Percentiles rank a stretch among this genome's conserved stretches.
Conservation (phyloP, 1,140 invertebrate genomes). For the Drosophila carrolli region DNA sequence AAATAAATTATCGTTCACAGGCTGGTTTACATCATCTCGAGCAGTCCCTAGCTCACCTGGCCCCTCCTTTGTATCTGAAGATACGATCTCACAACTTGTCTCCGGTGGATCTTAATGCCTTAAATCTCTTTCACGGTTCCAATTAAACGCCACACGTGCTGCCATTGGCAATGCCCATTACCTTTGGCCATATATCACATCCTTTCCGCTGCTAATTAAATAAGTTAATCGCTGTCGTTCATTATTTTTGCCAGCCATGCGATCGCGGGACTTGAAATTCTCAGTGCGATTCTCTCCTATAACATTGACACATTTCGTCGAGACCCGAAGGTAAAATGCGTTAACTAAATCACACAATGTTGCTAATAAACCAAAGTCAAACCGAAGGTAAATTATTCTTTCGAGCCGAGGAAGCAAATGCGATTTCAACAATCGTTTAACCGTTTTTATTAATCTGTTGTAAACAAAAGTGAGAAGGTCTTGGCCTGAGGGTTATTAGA, state of each 20-base stretch:
- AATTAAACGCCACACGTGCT: conserved; percentile 59
- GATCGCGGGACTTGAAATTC: conserved; percentile 16
- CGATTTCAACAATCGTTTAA: conserved; percentile 13
- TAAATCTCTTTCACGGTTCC: conserved; percentile 45
- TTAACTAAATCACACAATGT: conserved; percentile 50
- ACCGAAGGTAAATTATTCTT: conserved; percentile 44
- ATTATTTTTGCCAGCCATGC: conserved; percentile 25
- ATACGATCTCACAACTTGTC: conserved; percentile 42
- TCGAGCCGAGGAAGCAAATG: conserved; percentile 4
- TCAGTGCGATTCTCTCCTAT: conserved; percentile 20
- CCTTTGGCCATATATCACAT: conserved; percentile 36
- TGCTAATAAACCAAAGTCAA: conserved; percentile 56
- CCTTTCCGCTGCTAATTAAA: conserved; percentile 47
- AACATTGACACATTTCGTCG: conserved; percentile 42
- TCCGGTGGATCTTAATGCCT: conserved; percentile 42
- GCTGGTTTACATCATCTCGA: conserved; percentile 46
- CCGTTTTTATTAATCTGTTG: conserved; percentile 40
- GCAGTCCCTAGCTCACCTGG: conserved; percentile 5
- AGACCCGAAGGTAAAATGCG: conserved; percentile 28
- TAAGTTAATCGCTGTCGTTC: conserved; percentile 45
- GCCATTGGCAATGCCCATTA: conserved; percentile 47
- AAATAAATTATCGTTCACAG: conserved; percentile 47
- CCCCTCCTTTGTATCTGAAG: conserved; percentile 5
- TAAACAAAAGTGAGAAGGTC: conserved; percentile 52
- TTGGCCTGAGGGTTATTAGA: conserved; percentile 5